Percentiles rank a stretch among this genome's conserved stretches.
phyloP scores from a whole-genome alignment of 2,113 vertebrate species.

The Suncus etruscus region DNA sequence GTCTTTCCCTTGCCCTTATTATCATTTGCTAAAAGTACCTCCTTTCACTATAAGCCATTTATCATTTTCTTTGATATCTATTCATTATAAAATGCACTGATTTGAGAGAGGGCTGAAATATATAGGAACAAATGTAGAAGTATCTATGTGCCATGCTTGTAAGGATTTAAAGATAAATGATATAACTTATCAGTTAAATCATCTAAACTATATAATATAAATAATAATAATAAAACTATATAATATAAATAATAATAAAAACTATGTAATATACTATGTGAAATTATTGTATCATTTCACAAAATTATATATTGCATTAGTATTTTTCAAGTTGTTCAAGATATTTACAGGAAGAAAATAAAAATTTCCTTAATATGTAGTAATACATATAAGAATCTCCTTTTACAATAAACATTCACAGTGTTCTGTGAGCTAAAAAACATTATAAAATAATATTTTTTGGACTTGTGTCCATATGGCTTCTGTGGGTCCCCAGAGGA shows the following conservation, averaged over 20 bases:
- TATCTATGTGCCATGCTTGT: neutral
- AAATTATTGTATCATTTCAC: no score
- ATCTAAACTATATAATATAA: no score
- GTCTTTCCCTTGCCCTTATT: neutral
- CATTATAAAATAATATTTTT: no score
- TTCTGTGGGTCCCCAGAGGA: no score
- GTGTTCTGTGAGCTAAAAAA: neutral
- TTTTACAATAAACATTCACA: neutral
- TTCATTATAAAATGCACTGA: conserved; percentile 12
- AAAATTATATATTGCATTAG: neutral
- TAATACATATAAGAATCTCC: conserved; percentile 1
- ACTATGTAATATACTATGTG: no score
- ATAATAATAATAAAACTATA: no score
- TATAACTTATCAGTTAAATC: neutral
- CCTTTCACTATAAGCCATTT: neutral
- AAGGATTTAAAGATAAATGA: neutral
- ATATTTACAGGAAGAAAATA: neutral
- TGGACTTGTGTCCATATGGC: no score
- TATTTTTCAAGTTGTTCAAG: neutral
- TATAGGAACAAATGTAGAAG: neutral
- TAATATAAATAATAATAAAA: no score
- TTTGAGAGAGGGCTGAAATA: neutral
- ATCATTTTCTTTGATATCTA: conserved; percentile 37
- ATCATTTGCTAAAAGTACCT: neutral
- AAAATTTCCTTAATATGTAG: neutral